Percentiles rank a stretch among this genome's conserved stretches.
phyloP scores from a whole-genome alignment of 2,888 invertebrate genomes.

The Heteromyza rotundicornis region DNA sequence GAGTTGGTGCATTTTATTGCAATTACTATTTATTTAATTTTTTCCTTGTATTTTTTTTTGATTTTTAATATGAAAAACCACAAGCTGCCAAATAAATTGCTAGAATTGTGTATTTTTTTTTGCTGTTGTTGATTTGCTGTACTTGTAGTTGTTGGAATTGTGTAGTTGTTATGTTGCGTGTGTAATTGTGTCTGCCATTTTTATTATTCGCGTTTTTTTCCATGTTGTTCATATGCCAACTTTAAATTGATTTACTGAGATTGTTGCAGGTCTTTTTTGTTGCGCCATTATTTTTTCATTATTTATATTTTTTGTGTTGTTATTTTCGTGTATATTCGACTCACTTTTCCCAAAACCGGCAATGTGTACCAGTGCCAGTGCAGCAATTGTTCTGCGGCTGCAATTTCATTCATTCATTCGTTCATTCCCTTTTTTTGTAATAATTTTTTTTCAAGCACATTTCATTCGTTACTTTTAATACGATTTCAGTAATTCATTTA shows the following conservation, averaged over 20 bases:
- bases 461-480: neutral
- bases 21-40: neutral
- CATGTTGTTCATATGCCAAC: slow-evolving; percentile 4
- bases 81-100: slow-evolving; percentile 7
- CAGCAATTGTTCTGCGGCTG: too few relatives aligned
- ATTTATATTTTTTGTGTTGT: neutral
- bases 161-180: slow-evolving; percentile 18
- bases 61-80: neutral
- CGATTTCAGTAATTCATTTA: neutral
- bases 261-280: neutral
- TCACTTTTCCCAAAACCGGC: too few relatives aligned
- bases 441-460: too few relatives aligned
- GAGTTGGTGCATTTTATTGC: too few relatives aligned
- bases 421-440: too few relatives aligned
- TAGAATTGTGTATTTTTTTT: neutral
- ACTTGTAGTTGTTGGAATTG: neutral
- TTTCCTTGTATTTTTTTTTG: neutral
- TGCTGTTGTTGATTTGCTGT: too few relatives aligned
- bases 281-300: neutral
- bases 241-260: slow-evolving; percentile 9
- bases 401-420: too few relatives aligned
- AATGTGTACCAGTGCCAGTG: too few relatives aligned
- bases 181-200: neutral
- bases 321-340: neutral
- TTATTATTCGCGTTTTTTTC: neutral